phyloP scores from a whole-genome alignment of 1,140 invertebrate genomes.

The Aphaenogaster floridana region DNA sequence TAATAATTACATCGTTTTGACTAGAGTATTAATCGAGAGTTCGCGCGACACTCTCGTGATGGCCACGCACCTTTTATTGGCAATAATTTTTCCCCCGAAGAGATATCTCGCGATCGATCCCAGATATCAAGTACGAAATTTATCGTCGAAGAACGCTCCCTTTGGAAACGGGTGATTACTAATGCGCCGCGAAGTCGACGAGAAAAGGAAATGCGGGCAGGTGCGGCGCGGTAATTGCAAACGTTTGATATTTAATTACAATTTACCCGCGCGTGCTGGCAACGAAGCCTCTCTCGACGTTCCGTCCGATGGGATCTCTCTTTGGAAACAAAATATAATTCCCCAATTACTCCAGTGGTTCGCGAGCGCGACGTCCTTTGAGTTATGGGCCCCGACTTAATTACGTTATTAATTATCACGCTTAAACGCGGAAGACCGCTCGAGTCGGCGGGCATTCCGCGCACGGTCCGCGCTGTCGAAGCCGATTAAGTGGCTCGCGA shows the following conservation, averaged over 20 bases:
- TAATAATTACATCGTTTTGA: background rate
- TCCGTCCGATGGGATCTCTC: constrained; percentile 75
- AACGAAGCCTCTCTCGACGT: constrained; percentile 63
- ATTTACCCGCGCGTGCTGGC: constrained; percentile 69
- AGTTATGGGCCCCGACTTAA: constrained; percentile 80
- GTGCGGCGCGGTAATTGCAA: constrained; percentile 83
- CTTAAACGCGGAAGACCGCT: constrained; percentile 43
- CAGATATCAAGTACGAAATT: constrained; percentile 59
- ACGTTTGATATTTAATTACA: constrained; percentile 85
- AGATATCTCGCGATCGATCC: constrained; percentile 31
- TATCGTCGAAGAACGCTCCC: constrained; percentile 47
- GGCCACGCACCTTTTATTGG: background rate
- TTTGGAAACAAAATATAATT: constrained; percentile 82
- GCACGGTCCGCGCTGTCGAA: background rate
- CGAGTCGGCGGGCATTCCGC: constrained; percentile 25
- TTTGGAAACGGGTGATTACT: constrained; percentile 56
- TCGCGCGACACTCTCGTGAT: background rate
- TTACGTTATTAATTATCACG: constrained; percentile 82
- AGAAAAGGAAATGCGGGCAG: constrained; percentile 74
- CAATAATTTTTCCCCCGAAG: background rate
- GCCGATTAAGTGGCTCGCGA: constrained; percentile 23
- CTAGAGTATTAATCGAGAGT: background rate
- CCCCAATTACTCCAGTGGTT: constrained; percentile 79
- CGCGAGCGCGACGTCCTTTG: constrained; percentile 60
- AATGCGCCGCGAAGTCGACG: constrained; percentile 19